Percentiles rank a stretch among this genome's conserved stretches.
phyloP scores from a whole-genome alignment of 2,797 vertebrate species.

The Sylvia borin region DNA sequence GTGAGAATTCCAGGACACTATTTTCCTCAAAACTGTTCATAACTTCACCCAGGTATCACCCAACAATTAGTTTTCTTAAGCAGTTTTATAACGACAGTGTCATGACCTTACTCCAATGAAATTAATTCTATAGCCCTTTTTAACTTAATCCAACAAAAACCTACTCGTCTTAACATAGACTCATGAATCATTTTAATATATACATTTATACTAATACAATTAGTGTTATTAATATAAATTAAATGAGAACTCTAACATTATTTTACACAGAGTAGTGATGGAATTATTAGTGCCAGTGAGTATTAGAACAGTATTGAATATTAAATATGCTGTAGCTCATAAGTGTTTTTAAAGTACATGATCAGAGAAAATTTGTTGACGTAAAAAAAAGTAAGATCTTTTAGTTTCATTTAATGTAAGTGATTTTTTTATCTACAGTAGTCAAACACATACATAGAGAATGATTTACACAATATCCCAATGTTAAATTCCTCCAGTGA shows the following conservation, averaged over 20 bases:
- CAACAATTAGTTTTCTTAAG: constrained; percentile 1
- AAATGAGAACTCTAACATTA: background rate
- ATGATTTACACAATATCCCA: background rate
- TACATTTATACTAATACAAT: constrained; percentile 3
- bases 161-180: background rate
- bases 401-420: background rate
- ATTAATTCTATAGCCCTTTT: constrained; percentile 17
- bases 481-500: background rate
- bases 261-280: background rate
- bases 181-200: constrained; percentile 26
- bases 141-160: constrained; percentile 27
- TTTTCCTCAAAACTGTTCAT: background rate
- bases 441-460: background rate
- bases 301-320: background rate
- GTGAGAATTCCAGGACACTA: background rate
- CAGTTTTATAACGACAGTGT: background rate
- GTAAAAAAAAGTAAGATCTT: background rate
- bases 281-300: background rate
- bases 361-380: background rate
- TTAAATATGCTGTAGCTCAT: background rate
- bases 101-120: constrained; percentile 4
- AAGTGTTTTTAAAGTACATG: background rate
- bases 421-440: background rate
- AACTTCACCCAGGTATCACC: background rate
- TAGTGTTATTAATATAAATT: constrained; percentile 31